These are phyloP conservation scores for Sibirionetta formosa DNA, from an alignment of 2,797 vertebrate genomes.

Conservation along the genomic window DNA sequence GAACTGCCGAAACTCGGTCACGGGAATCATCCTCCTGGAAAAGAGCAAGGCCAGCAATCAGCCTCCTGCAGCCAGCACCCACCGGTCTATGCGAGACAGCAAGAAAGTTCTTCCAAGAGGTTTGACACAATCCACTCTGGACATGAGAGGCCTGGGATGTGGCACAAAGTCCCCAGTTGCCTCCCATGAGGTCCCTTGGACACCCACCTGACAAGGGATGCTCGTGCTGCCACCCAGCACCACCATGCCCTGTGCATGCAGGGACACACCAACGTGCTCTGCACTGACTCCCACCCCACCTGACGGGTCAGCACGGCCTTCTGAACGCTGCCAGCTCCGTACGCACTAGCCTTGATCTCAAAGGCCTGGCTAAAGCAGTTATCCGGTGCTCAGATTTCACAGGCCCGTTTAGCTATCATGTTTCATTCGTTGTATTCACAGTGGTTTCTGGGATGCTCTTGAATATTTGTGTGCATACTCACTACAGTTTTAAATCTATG, in stretches of 20 bases:
- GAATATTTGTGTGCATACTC: background rate
- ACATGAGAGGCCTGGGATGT: background rate
- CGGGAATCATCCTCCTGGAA: conserved; percentile 96
- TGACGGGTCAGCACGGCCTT: background rate
- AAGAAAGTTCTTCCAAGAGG: background rate
- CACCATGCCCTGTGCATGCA: accelerated
- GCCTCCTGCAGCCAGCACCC: background rate
- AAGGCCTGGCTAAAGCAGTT: background rate
- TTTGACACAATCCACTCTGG: background rate
- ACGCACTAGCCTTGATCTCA: background rate
- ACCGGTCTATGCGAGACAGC: background rate
- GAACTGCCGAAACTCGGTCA: conserved; percentile 98
- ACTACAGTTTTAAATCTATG: background rate
- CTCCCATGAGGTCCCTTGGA: accelerated
- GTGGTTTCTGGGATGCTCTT: background rate
- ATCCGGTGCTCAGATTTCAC: accelerated
- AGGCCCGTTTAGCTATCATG: background rate
- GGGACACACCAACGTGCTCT: background rate
- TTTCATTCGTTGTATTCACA: background rate
- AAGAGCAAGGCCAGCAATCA: conserved; percentile 27
- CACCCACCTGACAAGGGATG: background rate
- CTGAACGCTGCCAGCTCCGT: background rate
- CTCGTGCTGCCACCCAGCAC: background rate
- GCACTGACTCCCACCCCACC: background rate
- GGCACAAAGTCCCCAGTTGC: background rate